A percentile compares a stretch with the other conserved stretches of the same genome.
These are phyloP conservation scores for Sarcophaga bullata DNA, from an alignment of 1,140 invertebrate species.

Conservation along the genomic window DNA sequence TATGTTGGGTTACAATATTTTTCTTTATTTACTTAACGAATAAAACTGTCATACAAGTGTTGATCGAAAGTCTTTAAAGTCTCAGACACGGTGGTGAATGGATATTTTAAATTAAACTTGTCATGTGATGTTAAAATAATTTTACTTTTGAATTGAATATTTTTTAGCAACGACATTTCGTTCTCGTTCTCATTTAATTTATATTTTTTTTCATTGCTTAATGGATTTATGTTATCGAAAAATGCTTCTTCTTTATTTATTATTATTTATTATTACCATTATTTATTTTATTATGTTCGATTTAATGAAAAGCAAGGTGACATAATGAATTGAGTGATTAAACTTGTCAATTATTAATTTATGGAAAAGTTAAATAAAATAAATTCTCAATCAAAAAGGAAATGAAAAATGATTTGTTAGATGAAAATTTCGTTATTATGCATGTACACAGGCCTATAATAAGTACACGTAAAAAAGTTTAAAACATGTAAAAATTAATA, in stretches of 20 bases:
- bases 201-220: background rate
- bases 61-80: background rate
- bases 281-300: background rate
- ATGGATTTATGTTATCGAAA: background rate
- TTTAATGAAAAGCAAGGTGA: background rate
- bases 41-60: too few species aligned
- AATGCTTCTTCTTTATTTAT: background rate
- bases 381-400: too few species aligned
- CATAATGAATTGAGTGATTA: background rate
- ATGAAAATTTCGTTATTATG: too few species aligned
- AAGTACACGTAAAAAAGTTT: too few species aligned
- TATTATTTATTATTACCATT: background rate
- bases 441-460: too few species aligned
- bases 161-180: background rate
- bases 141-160: background rate
- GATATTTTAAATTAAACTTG: slow-evolving; percentile 4
- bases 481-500: too few species aligned
- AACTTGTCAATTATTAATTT: background rate
- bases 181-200: background rate
- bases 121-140: slow-evolving; percentile 9
- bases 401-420: too few species aligned
- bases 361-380: too few species aligned
- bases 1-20: too few species aligned
- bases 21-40: too few species aligned
- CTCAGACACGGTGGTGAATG: background rate